Conservation (phyloP, 2,797 vertebrate species). For the Phataginus tricuspis region DNA sequence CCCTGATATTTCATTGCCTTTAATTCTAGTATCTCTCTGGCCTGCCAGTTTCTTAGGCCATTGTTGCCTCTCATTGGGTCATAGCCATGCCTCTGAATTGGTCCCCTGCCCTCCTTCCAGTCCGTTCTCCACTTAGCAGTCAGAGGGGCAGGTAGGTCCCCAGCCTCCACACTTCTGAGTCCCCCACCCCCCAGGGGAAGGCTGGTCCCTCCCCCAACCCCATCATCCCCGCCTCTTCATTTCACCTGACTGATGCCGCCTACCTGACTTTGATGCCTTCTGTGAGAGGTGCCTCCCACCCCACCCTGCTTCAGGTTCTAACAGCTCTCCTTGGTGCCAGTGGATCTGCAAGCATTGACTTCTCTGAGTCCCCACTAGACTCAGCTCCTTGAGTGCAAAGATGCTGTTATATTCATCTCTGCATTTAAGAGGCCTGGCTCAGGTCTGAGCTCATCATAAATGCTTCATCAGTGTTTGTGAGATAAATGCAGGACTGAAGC, state of each 20-base stretch:
- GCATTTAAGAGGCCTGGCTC: not conserved
- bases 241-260: not conserved
- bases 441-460: not conserved
- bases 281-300: not conserved
- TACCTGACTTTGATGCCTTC: not conserved
- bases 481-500: not conserved
- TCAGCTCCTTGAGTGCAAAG: not conserved
- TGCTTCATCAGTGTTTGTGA: not conserved
- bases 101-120: not conserved
- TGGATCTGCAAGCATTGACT: accelerated
- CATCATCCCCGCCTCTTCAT: not conserved
- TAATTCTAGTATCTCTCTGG: not conserved
- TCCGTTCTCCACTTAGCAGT: not conserved
- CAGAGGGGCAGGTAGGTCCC: too few relatives aligned
- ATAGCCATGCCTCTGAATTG: not conserved
- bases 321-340: not conserved
- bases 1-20: not conserved
- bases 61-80: not conserved
- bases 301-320: not conserved
- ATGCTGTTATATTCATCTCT: not conserved
- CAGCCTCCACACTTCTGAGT: not conserved
- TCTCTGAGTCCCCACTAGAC: not conserved
- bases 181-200: not conserved
- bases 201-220: not conserved
- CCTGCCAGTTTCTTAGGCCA: not conserved